These are phyloP conservation scores for Cyclina sinensis DNA, from an alignment of 1,140 invertebrate species.

Conservation along the genomic window DNA sequence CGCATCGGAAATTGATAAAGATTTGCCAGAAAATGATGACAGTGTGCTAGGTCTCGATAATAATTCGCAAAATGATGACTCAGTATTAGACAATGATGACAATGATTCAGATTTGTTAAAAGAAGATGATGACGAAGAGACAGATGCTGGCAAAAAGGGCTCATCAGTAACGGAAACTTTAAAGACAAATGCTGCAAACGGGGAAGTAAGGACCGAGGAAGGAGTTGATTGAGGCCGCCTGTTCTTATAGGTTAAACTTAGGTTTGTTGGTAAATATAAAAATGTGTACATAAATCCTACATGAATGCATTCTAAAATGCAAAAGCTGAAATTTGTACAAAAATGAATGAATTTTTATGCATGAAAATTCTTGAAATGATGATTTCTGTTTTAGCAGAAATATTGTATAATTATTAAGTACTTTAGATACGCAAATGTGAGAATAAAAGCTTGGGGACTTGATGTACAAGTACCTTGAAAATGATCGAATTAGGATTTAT, in stretches of 20 bases:
- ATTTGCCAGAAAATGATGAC: neutral
- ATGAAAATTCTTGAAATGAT: neutral
- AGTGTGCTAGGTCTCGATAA: no score
- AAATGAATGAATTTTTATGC: neutral
- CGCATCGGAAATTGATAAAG: neutral
- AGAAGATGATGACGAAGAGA: constrained; percentile 30
- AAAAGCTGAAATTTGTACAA: neutral
- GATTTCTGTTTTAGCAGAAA: neutral
- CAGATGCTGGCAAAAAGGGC: neutral
- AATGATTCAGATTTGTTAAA: constrained; percentile 38
- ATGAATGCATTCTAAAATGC: neutral
- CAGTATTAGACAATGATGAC: constrained; percentile 28
- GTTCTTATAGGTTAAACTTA: no score
- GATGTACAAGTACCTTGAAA: no score
- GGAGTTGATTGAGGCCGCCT: constrained; percentile 32
- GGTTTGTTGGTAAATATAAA: no score
- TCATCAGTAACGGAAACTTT: neutral
- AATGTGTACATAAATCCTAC: constrained; percentile 8
- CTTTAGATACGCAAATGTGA: neutral
- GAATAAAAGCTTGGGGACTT: no score
- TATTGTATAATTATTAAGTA: neutral
- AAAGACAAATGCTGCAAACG: neutral
- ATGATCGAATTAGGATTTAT: no score
- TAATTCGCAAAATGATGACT: neutral
- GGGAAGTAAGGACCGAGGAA: constrained; percentile 14